A percentile compares a stretch with the other conserved stretches of the same genome.
Evolutionary conservation across 2,113 vertebrate genomes (phyloP).

Genomic region (Chlorodrepanis virens): DNA sequence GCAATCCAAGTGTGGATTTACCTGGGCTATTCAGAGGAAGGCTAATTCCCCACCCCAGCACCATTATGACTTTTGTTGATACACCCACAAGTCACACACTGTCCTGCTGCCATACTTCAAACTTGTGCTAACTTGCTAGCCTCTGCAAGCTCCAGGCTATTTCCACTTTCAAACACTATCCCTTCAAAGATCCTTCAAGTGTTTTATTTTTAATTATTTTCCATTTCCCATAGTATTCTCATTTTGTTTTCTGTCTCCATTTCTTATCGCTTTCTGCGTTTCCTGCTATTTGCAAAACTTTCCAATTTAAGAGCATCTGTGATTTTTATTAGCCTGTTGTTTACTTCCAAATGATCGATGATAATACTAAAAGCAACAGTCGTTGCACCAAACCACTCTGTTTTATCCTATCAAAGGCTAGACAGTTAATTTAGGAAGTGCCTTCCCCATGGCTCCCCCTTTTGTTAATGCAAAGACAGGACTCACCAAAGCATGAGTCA

Average conservation of each 20-base stretch:
- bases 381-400: constrained; percentile 13
- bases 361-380: constrained; percentile 12
- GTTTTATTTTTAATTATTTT: constrained; percentile 52
- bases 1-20: background rate
- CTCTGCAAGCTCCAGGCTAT: background rate
- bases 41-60: background rate
- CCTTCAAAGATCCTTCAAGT: constrained; percentile 2
- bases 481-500: background rate
- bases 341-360: constrained; percentile 39
- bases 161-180: background rate
- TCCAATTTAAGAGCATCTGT: constrained; percentile 46
- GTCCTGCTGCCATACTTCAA: background rate
- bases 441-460: background rate
- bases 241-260: background rate
- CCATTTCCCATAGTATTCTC: background rate
- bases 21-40: background rate
- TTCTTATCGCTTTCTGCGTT: constrained; percentile 36
- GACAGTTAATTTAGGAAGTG: constrained; percentile 12
- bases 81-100: background rate
- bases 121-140: background rate
- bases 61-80: background rate
- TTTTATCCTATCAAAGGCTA: constrained; percentile 12
- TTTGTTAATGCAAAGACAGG: background rate
- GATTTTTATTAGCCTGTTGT: constrained; percentile 51
- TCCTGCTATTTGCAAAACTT: constrained; percentile 50